These are phyloP conservation scores for Edolisoma coerulescens DNA, from an alignment of 2,113 vertebrate species.

Conservation along the genomic window DNA sequence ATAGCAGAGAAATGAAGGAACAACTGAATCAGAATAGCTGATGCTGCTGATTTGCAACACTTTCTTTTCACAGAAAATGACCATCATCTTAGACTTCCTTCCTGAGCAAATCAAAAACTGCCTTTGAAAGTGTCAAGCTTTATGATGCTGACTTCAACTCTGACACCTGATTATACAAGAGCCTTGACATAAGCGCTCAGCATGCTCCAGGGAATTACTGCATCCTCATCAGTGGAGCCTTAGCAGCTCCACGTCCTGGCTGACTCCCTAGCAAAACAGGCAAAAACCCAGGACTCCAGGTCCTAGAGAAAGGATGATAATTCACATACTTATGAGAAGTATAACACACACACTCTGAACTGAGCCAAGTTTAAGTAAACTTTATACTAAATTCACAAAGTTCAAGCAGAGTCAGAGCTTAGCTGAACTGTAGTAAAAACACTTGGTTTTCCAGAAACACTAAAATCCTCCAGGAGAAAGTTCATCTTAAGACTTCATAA, in stretches of 20 bases:
- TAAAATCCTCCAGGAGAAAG: background rate
- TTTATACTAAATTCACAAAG: background rate
- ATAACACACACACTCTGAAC: background rate
- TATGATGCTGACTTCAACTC: background rate
- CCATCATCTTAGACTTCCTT: background rate
- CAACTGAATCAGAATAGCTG: background rate
- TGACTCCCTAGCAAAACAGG: background rate
- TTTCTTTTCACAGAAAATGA: background rate
- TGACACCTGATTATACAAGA: background rate
- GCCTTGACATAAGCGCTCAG: background rate
- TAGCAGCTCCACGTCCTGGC: background rate
- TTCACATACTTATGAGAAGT: background rate
- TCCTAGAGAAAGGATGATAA: background rate
- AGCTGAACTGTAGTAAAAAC: background rate
- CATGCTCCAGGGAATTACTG: background rate
- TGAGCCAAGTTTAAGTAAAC: background rate
- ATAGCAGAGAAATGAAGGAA: background rate
- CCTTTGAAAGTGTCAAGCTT: background rate
- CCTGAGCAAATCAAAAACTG: background rate
- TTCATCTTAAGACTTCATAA: background rate
- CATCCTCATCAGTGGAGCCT: background rate
- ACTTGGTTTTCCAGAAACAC: background rate
- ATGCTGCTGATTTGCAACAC: background rate
- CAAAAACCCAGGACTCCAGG: background rate
- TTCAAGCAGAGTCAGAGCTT: background rate